phyloP scores from a whole-genome alignment of 2,888 invertebrate genomes.

The Archips xylosteana region DNA sequence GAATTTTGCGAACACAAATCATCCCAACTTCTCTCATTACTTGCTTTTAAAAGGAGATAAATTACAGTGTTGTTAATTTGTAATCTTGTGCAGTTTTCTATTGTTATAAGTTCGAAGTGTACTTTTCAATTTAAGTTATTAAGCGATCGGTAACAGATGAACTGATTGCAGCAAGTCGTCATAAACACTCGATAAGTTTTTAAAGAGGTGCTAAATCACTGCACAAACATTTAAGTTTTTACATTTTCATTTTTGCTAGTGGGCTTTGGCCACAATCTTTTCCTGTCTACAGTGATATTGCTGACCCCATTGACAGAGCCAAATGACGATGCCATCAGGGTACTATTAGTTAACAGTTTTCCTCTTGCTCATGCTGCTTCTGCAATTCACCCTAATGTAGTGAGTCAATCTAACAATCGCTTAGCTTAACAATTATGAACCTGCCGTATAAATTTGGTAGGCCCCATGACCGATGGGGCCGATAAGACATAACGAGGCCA shows the following conservation, averaged over 20 bases:
- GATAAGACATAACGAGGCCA: conserved; percentile 37
- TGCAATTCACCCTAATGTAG: not conserved
- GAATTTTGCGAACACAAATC: conserved; percentile 32
- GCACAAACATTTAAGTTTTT: too few relatives aligned
- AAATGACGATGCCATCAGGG: too few relatives aligned
- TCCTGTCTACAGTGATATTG: too few relatives aligned
- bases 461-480: conserved; percentile 17
- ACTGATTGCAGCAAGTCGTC: not conserved
- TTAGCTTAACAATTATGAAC: conserved; percentile 29
- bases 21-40: conserved; percentile 25
- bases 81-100: conserved; percentile 10
- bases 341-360: not conserved
- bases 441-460: conserved; percentile 26
- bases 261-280: too few relatives aligned
- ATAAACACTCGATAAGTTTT: not conserved
- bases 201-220: too few relatives aligned
- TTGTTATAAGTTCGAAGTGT: not conserved
- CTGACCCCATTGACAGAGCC: too few relatives aligned
- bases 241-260: too few relatives aligned
- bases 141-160: not conserved
- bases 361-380: not conserved
- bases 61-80: conserved; percentile 9
- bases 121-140: not conserved
- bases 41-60: conserved; percentile 16
- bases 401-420: not conserved